Evolutionary conservation across 2,888 invertebrate species (phyloP), one percentile per base, ranked within the genome.

Genomic region (Lasioglossum calceatum): DNA sequence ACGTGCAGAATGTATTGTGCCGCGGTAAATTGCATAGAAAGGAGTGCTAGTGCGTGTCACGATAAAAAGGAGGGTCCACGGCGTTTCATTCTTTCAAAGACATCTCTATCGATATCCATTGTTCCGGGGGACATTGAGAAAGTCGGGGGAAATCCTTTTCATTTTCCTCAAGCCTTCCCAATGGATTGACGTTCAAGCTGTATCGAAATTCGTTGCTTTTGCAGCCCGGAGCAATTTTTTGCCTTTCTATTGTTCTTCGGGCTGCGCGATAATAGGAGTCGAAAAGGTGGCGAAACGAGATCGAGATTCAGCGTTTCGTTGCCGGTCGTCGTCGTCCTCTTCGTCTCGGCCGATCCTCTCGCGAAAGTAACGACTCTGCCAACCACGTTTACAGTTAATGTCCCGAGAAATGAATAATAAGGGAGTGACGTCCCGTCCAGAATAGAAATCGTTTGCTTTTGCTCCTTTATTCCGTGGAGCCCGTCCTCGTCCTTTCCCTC

Each of bases 361-460:
- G 96, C 92, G 89, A 96, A 70, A 92, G 97, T 97, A 95, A 97
- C 96, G 42, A 96, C 95, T 8, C 97, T 95, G 0, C 97, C 97
- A n/a, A 97, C 96, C 19, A 96, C 93, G 1, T 97, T 95, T 0
- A 96, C 96, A 0, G 96, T 95, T 4, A 96, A 93, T 7, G 96
- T 96, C 0, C 97, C 97, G 78, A 42, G 82, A 79, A 82, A 79
- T 74, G 78, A 79, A 85, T 85, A 85, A 85, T 82, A 82, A 82
- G 78, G 82, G 73, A 77, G 77, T 75, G 78, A 75, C 75, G 10
- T 77, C 44, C 58, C 74, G 61, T 7, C 71, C 14, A 16, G 75
- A 79, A 82, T 70, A 50, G 75, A 76, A 79, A 82, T 71, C 82
- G 61, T 64, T 72, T 64, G 50, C 74, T n/a, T 64, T 64, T 54